Evolutionary conservation across 1,140 invertebrate genomes (phyloP), one percentile per base, ranked within the genome.

Genomic region (Popillia japonica): DNA sequence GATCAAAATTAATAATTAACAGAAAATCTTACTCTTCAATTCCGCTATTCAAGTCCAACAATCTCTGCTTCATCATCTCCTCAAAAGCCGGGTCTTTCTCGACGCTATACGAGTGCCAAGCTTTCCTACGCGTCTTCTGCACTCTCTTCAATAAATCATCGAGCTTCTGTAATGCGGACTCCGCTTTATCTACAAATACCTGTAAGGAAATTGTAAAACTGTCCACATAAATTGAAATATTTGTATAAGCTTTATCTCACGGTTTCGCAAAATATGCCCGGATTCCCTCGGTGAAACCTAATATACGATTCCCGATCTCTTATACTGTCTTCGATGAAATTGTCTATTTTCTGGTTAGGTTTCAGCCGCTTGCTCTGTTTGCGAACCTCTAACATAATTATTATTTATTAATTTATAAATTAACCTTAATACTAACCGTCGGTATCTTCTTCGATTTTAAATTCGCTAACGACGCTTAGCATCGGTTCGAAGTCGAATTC

Each of bases 401-500:
- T n/a, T n/a, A n/a, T n/a, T n/a, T n/a, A n/a, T n/a, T n/a, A n/a
- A n/a, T n/a, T n/a, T n/a, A n/a, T n/a, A n/a, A n/a, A n/a, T n/a
- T n/a, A n/a, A n/a, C n/a, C n/a, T n/a, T n/a, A n/a, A n/a, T 1
- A 27, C 11, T 20, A 27, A 64, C 61, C 61, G 20, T 64, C 61
- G 6, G 6, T 22, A 9, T 64, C 61, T 11, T 64, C 61, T n/a
- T 64, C 61, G 2, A 64, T 6, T 17, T 27, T 64, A 27, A 20
- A 20, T 6, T 64, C 61, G 61, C 61, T 64, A 11, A 64, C 61
- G 17, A 64, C 61, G 61, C 61, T 64, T 7, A 64, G 17, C 6
- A 64, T 64, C 20, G 61, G 61, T 11, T 64, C 61, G 61, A 64
- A 64, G 17, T 64, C 61, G 22, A 64, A 64, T 17, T 64, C 61